Conservation (phyloP, 2,113 vertebrate genomes). For the Solea solea region DNA sequence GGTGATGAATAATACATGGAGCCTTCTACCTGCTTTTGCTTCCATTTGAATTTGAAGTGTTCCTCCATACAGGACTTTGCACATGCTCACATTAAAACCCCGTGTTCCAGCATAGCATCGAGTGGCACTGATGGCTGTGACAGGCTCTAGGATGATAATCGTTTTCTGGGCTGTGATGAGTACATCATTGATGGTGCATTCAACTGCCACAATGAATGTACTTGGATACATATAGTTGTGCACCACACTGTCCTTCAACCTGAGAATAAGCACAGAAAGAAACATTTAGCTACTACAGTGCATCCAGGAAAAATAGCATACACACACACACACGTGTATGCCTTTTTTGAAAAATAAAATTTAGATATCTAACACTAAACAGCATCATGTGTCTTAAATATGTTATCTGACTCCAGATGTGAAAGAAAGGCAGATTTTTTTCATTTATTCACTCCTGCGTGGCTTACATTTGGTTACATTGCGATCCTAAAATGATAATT, state of each 20-base stretch:
- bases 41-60: slow-evolving; percentile 83
- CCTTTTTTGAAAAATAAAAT: too few relatives aligned
- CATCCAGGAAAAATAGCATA: too few relatives aligned
- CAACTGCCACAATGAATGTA: slow-evolving; percentile 80
- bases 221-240: slow-evolving; percentile 82
- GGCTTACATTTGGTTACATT: too few relatives aligned
- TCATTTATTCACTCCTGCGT: too few relatives aligned
- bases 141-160: slow-evolving; percentile 80
- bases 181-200: slow-evolving; percentile 85
- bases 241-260: slow-evolving; percentile 75
- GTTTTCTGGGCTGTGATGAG: slow-evolving; percentile 81
- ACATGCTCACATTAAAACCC: slow-evolving; percentile 70
- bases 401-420: too few relatives aligned
- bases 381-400: too few relatives aligned
- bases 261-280: slow-evolving; percentile 29
- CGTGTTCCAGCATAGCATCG: slow-evolving; percentile 77
- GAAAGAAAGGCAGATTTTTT: too few relatives aligned
- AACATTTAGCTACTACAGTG: not conserved
- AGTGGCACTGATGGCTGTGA: slow-evolving; percentile 69
- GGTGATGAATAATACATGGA: not conserved
- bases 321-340: too few relatives aligned
- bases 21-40: slow-evolving; percentile 79
- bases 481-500: too few relatives aligned
- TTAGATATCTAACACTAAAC: too few relatives aligned
- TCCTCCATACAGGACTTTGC: slow-evolving; percentile 75